Evolutionary conservation across 2,113 vertebrate species (phyloP).

Genomic region (Oreotrochilus melanogaster): DNA sequence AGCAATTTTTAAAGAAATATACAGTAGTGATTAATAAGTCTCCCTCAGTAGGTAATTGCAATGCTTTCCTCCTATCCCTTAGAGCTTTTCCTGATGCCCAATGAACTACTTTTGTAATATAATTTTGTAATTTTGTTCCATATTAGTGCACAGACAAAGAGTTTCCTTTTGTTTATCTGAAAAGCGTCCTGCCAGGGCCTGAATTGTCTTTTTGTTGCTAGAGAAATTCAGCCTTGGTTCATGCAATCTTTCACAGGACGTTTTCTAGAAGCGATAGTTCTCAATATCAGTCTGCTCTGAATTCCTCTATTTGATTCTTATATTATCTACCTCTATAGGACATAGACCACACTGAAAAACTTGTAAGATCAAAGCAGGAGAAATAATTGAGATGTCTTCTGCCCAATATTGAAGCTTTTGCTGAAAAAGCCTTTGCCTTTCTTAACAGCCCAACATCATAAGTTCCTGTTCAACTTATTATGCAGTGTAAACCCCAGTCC

Average conservation of each 20-base stretch:
- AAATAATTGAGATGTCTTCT: neutral
- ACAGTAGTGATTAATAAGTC: neutral
- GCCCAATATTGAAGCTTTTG: neutral
- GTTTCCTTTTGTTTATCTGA: neutral
- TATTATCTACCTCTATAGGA: neutral
- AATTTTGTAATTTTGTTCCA: neutral
- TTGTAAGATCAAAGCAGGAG: neutral
- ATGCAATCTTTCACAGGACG: accelerated
- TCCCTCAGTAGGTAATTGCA: neutral
- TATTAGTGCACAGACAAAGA: neutral
- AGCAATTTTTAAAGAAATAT: accelerated
- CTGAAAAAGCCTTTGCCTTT: neutral
- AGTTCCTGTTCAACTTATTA: neutral
- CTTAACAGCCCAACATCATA: neutral
- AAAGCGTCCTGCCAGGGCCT: accelerated
- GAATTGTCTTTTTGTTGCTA: neutral
- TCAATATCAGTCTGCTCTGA: neutral
- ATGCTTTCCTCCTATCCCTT: neutral
- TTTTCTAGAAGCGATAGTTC: neutral
- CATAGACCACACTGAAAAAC: neutral
- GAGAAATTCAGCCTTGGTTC: neutral
- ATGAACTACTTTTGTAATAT: neutral
- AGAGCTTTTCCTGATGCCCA: neutral
- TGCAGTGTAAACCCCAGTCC: neutral
- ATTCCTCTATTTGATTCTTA: neutral